Base-by-base conservation (phyloP, 2,888 invertebrate species). In the Calephelis perditalis region DNA sequence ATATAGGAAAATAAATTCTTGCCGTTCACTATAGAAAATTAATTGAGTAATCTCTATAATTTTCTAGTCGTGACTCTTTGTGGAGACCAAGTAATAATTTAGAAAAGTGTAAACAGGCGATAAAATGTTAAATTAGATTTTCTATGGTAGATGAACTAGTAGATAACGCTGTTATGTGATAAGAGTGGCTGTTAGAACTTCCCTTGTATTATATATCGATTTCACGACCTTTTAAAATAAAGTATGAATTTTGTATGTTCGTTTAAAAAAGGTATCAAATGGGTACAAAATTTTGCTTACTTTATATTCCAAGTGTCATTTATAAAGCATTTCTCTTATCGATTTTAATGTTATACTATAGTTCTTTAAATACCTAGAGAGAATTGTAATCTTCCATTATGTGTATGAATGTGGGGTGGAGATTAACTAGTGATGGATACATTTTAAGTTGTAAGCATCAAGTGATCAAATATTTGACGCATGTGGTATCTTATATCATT, bases 121-220 rank as follows among this genome's bases (percentile, higher is more conserved):
- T 83, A 77, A 78, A 77, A 73, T 76, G 73, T 81, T 84, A 82
- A 84, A 81, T 81, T 89, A 90, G 90, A 89, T 89, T 90, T 90
- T 90, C 85, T 90, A 90, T 86, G 73, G 78, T 88, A 88, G 83
- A 83, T 77, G 79, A 80, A 82, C 75, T 86, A 82, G 82, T 81
- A 79, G 78, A 69, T 85, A 80, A 83, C 70, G 81, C 79, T 85
- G 82, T 87, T 78, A 82, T 88, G 89, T 90, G 90, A 89, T 89
- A 90, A 88, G 88, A 83, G 88, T 85, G 90, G 88, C 88, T 90
- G 90, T 88, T 87, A 84, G 80, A 80, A 75, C 75, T 76, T 79
- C 73, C 76, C 72, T 79, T 81, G 78, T 80, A 64, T 63, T 55
- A 47, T 69, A 54, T 58, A 63, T 57, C 46, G 15, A 66, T 67